phyloP scores from a whole-genome alignment of 2,888 invertebrate species.

The Chloromyia formosa region DNA sequence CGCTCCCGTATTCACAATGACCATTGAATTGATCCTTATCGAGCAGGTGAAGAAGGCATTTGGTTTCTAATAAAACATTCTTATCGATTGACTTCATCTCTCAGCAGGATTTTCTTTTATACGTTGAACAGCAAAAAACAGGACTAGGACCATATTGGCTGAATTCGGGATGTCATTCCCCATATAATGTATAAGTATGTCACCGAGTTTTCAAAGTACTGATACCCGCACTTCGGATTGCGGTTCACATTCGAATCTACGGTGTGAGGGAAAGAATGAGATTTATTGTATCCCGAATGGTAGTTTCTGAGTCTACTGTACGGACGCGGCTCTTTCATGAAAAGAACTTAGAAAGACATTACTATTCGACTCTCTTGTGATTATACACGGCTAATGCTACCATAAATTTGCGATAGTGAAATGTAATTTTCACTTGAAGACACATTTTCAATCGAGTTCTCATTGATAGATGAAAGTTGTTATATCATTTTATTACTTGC shows the following conservation, averaged over 20 bases:
- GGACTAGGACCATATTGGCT: conserved; percentile 29
- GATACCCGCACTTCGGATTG: not conserved
- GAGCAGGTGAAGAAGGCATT: conserved; percentile 33
- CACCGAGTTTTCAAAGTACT: not conserved
- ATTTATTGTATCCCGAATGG: conserved; percentile 25
- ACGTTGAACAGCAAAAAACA: no score
- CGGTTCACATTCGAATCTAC: not conserved
- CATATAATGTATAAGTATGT: not conserved
- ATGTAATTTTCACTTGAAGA: conserved; percentile 39
- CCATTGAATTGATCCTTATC: conserved; percentile 6
- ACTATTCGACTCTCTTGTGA: conserved; percentile 2
- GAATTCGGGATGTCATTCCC: conserved; percentile 4
- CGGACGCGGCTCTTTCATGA: not conserved
- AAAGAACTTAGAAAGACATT: conserved; percentile 7
- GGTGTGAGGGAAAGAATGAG: conserved; percentile 9
- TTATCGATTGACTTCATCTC: conserved; percentile 40
- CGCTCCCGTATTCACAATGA: not conserved
- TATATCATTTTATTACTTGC: not conserved
- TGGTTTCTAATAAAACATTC: conserved; percentile 32
- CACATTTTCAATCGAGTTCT: conserved; percentile 1
- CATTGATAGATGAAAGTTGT: not conserved
- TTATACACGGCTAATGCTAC: conserved; percentile 36
- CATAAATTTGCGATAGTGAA: conserved; percentile 40
- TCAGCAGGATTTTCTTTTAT: not conserved
- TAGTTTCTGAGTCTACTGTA: not conserved